Evolutionary conservation across 2,888 invertebrate species (phyloP), one percentile per base, ranked within the genome.

Genomic region (Troilus luridus): DNA sequence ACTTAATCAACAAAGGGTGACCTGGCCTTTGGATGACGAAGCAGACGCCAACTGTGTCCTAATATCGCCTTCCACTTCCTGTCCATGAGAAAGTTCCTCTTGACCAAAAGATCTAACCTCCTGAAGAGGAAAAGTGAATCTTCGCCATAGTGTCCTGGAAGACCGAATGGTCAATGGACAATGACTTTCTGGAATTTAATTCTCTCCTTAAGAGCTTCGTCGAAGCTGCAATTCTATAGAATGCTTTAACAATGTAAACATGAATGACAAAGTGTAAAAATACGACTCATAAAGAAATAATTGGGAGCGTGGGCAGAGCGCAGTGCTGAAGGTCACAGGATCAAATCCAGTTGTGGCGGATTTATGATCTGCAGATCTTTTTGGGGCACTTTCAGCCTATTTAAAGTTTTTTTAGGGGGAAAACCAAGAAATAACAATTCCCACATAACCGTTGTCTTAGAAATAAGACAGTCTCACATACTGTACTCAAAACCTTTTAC

Each of bases 51-150:
- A 27, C 24, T 41, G 10, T 6, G 67, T 77, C 72, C 72, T 41
- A 41, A 17, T 77, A 41, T 1, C 72, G 1, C 9, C 41, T 17
- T 17, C 27, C 41, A 77, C 72, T 77, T 77, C 72, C 72, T 27
- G 21, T 21, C 11, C 11, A 56, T 14, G 56, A 21, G 85, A 56
- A 58, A 85, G 85, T 56, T 56, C 12, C 7, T n/a, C 85, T 56
- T 12, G n/a, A 85, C 56, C 85, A 85, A 77, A 77, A 27, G 17
- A 19, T 41, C n/a, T 81, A 81, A 81, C 85, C 21, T 56, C 56
- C 12, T 14, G 85, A 56, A 56, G 54, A 81, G 81, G 81, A 81
- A 81, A 85, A 85, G 85, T 85, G 85, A 85, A 85, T 85, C 56
- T 12, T 85, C 6, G 11, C 85, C 85, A 85, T 85, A 85, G 56